Conservation (phyloP, 2,888 invertebrate species). For the Caenorhabditis virilis region DNA sequence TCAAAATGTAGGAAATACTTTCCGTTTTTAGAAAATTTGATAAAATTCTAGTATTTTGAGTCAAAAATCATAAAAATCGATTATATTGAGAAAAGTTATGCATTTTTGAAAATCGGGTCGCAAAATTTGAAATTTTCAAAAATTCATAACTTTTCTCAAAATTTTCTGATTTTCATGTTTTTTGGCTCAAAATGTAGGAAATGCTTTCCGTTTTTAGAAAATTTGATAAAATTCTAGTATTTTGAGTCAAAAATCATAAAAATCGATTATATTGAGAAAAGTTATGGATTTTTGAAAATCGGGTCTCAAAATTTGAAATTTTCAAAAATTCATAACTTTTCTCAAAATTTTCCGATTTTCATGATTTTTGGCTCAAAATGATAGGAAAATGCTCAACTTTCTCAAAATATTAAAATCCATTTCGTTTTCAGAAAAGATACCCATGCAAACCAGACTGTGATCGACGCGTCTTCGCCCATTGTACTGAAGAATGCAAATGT, state of each 20-base stretch:
- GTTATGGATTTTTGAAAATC: background rate
- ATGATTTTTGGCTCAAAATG: too few species aligned
- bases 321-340: too few species aligned
- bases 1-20: too few species aligned
- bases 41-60: background rate
- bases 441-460: slow-evolving; percentile 64
- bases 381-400: too few species aligned
- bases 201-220: background rate
- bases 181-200: too few species aligned
- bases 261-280: too few species aligned
- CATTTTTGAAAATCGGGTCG: background rate
- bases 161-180: too few species aligned
- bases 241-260: too few species aligned
- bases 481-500: slow-evolving; percentile 62
- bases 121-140: background rate
- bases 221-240: background rate
- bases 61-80: too few species aligned
- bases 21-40: background rate
- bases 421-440: slow-evolving; percentile 44
- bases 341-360: too few species aligned
- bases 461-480: slow-evolving; percentile 52
- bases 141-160: too few species aligned
- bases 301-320: too few species aligned
- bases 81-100: background rate
- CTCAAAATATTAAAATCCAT: background rate